These are phyloP conservation scores for Hipparchia sbordonii DNA, from an alignment of 2,888 invertebrate species.

Conservation along the genomic window DNA sequence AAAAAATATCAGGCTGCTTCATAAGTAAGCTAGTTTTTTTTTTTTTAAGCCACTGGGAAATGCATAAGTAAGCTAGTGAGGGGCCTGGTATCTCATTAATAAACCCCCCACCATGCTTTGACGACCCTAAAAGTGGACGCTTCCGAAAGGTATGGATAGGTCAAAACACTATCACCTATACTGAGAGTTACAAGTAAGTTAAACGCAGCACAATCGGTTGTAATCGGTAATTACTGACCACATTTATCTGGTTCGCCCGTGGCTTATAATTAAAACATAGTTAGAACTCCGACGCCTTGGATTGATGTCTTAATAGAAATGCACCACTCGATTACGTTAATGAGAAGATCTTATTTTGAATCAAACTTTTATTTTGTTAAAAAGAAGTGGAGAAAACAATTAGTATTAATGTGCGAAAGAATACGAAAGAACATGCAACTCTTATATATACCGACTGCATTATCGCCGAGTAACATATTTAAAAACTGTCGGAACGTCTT, in stretches of 20 bases:
- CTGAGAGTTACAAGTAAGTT: conserved; percentile 4
- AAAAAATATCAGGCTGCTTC: too few species aligned
- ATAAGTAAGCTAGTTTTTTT: too few species aligned
- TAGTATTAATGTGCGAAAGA: background rate
- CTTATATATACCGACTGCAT: too few species aligned
- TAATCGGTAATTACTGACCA: conserved; percentile 68
- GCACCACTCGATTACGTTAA: conserved; percentile 70
- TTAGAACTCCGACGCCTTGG: conserved; percentile 67
- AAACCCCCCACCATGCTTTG: too few species aligned
- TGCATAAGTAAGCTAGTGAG: too few species aligned
- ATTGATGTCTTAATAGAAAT: conserved; percentile 79
- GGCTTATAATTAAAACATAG: conserved; percentile 79
- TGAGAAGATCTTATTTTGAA: conserved; percentile 42
- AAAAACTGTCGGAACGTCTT: too few species aligned
- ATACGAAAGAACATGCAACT: background rate
- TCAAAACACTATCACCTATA: too few species aligned
- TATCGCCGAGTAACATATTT: too few species aligned
- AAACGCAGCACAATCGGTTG: conserved; percentile 57
- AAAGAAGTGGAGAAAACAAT: background rate
- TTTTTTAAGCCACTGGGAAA: too few species aligned
- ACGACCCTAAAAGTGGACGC: too few species aligned
- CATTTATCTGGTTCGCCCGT: conserved; percentile 64
- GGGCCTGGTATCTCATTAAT: too few species aligned
- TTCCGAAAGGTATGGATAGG: too few species aligned
- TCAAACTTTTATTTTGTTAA: conserved; percentile 38